Conservation (phyloP, 2,113 vertebrate genomes). For the Aegithalos caudatus region DNA sequence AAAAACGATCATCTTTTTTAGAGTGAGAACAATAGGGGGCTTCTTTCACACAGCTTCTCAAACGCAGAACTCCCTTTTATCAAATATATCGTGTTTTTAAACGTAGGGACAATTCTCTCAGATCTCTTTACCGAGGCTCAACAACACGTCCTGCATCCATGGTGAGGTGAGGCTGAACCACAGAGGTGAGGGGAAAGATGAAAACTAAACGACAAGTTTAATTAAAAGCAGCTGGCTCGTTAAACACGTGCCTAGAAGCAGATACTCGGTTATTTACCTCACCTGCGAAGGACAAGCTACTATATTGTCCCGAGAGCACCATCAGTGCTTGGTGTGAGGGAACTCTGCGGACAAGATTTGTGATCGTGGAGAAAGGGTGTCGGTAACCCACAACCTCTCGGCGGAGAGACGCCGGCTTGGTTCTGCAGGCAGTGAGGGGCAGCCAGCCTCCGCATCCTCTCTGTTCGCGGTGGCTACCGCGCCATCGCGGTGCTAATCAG, state of each 20-base stretch:
- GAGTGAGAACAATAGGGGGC: fast-evolving
- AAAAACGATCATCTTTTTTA: neutral
- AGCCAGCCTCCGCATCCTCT: neutral
- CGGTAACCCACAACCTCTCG: fast-evolving
- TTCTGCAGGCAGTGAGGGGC: neutral
- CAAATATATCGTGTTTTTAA: neutral
- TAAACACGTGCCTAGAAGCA: neutral
- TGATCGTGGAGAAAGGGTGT: neutral
- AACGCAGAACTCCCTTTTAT: neutral
- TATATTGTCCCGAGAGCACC: neutral
- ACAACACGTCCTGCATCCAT: neutral
- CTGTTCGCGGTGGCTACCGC: neutral
- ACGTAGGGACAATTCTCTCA: neutral
- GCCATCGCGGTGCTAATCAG: neutral
- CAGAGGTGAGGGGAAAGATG: neutral
- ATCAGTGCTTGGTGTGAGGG: neutral
- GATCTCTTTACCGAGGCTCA: neutral
- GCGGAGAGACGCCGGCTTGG: fast-evolving
- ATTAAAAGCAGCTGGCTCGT: neutral
- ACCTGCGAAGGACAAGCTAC: neutral
- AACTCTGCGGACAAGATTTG: neutral
- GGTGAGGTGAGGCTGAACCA: neutral
- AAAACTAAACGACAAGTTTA: neutral
- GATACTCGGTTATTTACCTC: neutral
- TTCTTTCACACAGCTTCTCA: neutral